Percentiles rank a stretch among this genome's conserved stretches.
Conservation (phyloP, 2,888 invertebrate species). For the Scaptomyza caliginosa region DNA sequence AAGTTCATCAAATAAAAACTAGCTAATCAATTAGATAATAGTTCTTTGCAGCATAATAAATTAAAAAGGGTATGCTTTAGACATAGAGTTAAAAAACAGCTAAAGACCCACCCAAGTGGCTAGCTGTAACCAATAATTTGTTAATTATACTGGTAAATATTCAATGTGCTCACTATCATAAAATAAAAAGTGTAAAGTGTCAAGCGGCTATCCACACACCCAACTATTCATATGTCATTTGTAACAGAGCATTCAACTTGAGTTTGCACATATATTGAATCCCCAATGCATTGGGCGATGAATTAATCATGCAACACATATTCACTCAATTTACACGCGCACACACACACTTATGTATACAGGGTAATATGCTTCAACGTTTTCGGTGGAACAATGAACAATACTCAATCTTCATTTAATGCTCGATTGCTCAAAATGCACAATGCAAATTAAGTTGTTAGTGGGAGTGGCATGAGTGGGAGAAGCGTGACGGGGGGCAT, state of each 20-base stretch:
- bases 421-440: constrained; percentile 54
- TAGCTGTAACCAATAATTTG: too few species aligned
- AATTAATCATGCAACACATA: constrained; percentile 64
- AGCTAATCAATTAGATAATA: too few species aligned
- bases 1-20: too few species aligned
- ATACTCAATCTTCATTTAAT: constrained; percentile 56
- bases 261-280: background rate
- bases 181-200: constrained; percentile 11
- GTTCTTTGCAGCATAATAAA: too few species aligned
- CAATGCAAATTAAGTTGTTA: constrained; percentile 45
- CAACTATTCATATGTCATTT: constrained; percentile 31
- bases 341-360: background rate
- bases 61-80: too few species aligned
- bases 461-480: background rate
- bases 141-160: too few species aligned
- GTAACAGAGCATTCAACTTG: constrained; percentile 10
- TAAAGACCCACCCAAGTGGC: too few species aligned
- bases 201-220: constrained; percentile 1
- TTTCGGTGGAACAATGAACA: constrained; percentile 24
- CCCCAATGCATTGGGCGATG: constrained; percentile 33
- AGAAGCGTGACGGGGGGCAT: background rate
- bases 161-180: constrained; percentile 3
- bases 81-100: too few species aligned
- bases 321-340: constrained; percentile 42
- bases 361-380: background rate